Evolutionary conservation across 2,888 invertebrate species (phyloP).

Genomic region (Cataglyphis rosenhaueri): DNA sequence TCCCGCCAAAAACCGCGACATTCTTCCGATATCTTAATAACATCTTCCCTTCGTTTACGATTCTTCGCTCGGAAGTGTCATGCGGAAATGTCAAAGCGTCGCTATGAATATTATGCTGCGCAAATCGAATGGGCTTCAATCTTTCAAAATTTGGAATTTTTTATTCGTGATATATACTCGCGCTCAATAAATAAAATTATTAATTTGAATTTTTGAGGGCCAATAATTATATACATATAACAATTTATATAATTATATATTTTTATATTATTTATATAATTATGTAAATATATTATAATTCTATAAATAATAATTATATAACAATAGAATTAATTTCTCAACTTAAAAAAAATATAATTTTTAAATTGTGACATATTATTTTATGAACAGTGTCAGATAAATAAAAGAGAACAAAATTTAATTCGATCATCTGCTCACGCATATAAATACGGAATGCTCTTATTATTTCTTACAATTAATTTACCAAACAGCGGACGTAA

Average conservation of each 20-base stretch:
- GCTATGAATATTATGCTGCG: background rate
- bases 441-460: background rate
- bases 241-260: too few relatives aligned
- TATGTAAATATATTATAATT: too few relatives aligned
- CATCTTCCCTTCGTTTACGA: conserved; percentile 31
- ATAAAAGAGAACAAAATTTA: background rate
- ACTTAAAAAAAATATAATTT: background rate
- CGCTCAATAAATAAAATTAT: too few relatives aligned
- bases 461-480: background rate
- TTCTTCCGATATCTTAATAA: conserved; percentile 19
- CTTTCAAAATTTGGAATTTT: background rate
- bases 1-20: conserved; percentile 10
- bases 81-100: background rate
- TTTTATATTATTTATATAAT: too few relatives aligned
- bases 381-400: background rate
- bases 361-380: background rate
- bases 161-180: background rate
- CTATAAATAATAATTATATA: too few relatives aligned
- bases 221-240: too few relatives aligned
- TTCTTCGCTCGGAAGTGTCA: background rate
- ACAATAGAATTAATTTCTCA: too few relatives aligned
- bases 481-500: background rate
- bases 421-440: background rate
- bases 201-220: too few relatives aligned
- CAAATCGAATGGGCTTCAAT: background rate